Conservation (phyloP, 2,113 vertebrate genomes). For the Lepisosteus oculatus region DNA sequence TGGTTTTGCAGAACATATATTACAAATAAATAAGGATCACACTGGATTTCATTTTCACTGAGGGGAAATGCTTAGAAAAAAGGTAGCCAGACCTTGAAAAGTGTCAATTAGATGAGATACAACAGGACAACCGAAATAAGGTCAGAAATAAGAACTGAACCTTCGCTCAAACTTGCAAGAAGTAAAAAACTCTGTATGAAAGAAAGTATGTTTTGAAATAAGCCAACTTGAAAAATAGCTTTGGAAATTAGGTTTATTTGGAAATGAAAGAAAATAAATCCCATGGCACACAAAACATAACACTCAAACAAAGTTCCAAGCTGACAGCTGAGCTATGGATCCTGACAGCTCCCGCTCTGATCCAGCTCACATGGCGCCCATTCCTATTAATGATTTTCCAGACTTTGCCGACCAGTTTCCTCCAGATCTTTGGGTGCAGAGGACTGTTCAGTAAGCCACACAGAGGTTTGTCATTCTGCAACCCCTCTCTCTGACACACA, state of each 20-base stretch:
- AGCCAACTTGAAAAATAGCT: neutral
- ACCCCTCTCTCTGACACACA: conserved; percentile 1
- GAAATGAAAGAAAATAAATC: neutral
- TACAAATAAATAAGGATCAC: no score
- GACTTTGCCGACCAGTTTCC: neutral
- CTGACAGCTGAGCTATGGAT: neutral
- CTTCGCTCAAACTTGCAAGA: no score
- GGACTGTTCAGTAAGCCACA: no score
- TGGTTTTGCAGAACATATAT: no score
- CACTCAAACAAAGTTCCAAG: neutral
- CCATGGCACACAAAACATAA: neutral
- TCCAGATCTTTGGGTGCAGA: neutral
- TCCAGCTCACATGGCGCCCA: neutral
- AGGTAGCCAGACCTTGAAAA: no score
- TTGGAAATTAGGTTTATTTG: conserved; percentile 1
- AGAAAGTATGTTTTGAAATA: no score
- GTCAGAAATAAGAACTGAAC: no score
- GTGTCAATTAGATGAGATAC: no score
- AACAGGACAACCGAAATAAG: no score
- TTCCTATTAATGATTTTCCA: neutral
- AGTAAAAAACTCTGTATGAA: no score
- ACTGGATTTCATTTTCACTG: no score
- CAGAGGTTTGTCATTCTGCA: neutral
- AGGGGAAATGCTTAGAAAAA: no score
- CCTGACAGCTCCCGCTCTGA: neutral